Base-by-base conservation (phyloP, 2,113 vertebrate genomes). In the Actenoides hombroni region DNA sequence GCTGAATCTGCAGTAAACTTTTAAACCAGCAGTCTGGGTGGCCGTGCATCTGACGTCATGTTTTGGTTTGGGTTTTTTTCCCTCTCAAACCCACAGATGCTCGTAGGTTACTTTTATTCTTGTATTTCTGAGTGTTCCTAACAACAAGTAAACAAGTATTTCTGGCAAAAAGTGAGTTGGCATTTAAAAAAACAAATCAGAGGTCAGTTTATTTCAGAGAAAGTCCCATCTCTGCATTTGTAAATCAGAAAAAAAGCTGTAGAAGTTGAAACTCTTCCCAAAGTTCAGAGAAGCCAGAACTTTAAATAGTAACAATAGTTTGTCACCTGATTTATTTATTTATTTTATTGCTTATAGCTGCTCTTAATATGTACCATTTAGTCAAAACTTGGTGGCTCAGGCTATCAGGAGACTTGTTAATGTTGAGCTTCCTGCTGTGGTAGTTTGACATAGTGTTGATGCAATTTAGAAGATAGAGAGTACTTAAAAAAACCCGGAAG, bases 1-100 rank as follows among this genome's bases (percentile, higher is more conserved):
- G 86, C 76, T 37, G 53, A 29, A 51, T 33, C 68, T 13, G 71
- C 78, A 56, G 64, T 42, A 68, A 96, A 96, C 46, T 94, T 90
- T 51, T 17, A 71, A 53, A 67, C 61, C 77, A 25, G 56, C 63
- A 78, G 92, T 13, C 39, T 48, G 64, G 48, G 60, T 7, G 8
- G 49, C 37, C 4, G 4, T 35, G 42, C 35, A 14, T 19, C 60
- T 92, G 68, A 92, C 68, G 48, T 86, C 80, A 60, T 14, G 44
- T 20, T 75, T 53, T 83, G 6, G 20, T 49, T 92, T 63, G 60
- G 48, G 8, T 48, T 48, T 57, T 56, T 91, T 13, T 13, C 5
- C 0, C 39, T 29, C 14, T 35, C 85, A 26, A 15, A 21, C 35
- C 14, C 8, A 1, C 13, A 11, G 54, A 6, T 31, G 40, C 68